Base-by-base conservation (phyloP, 2,888 invertebrate genomes). In the Pachymerium ferrugineum region DNA sequence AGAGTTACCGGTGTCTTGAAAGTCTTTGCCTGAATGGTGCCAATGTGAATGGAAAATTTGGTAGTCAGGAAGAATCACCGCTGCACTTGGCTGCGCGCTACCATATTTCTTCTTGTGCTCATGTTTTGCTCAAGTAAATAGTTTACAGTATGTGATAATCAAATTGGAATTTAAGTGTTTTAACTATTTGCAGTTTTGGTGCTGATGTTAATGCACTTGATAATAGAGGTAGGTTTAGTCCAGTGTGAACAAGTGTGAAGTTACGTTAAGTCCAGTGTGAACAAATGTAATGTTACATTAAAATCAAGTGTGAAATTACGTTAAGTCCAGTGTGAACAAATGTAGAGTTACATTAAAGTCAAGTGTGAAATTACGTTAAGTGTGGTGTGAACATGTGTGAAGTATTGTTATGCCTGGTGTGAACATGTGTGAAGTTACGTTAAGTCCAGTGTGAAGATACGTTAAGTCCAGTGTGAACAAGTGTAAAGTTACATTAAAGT, bases 61-160 rank as follows among this genome's bases (percentile, higher is more conserved):
- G 70, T 3, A 14, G 5, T 5, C 12, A 22, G 1, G 29, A 31
- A 10, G 47, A 72, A 42, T 42, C 47, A 5, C 28, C 72, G 10
- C 47, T 72, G 2, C 72, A 72, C 28, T 8, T 47, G n/a, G 72
- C 72, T 4, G 12, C 72, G 10, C 42, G 54, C 3, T 47, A 47
- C 16, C 72, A 42, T 25, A 12, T 72, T 22, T 14, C 31, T n/a
- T 25, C 10, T 8, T 72, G 72, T 72, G 72, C 28, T 14, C 10
- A 72, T 14, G 22, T 72, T 22, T 28, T 72, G 29, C 22, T 72
- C 14, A 72, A 30, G 72, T 72, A 47, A 25, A 16, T 12, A 47
- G 42, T 42, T 12, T 68, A 22, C 25, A 22, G 29, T 70, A 31
- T 31, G n/a, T 12, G 19, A 14, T n/a, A 4, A 3, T 28, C 16